Conservation (phyloP, 2,113 vertebrate species). For the Forbesichthys agassizii region DNA sequence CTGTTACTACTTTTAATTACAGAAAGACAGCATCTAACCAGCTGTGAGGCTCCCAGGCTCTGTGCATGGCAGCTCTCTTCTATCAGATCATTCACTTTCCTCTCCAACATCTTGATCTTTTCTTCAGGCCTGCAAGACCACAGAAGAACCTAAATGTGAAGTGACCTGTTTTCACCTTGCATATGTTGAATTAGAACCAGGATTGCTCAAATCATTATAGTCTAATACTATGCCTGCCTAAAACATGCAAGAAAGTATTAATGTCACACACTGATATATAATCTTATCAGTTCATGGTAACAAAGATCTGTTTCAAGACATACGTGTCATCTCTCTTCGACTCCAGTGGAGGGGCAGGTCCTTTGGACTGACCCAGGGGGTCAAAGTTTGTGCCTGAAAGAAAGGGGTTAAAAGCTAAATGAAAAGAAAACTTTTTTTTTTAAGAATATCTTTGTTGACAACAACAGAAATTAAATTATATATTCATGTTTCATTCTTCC, state of each 20-base stretch:
- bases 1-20: background rate
- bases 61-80: constrained; percentile 95
- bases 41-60: constrained; percentile 84
- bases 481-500: background rate
- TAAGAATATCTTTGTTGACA: background rate
- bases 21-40: constrained; percentile 74
- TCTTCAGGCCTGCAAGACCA: constrained; percentile 84
- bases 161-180: background rate
- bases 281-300: background rate
- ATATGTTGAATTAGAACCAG: too few relatives aligned
- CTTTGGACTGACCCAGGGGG: constrained; percentile 87
- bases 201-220: too few relatives aligned
- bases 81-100: constrained; percentile 92
- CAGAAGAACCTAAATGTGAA: background rate
- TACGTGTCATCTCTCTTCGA: constrained; percentile 90
- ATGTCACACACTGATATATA: background rate
- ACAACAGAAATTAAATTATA: constrained; percentile 12
- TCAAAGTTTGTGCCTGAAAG: constrained; percentile 88
- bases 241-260: background rate
- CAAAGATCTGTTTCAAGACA: constrained; percentile 29
- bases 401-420: constrained; percentile 1
- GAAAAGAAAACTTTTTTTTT: too few relatives aligned
- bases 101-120: constrained; percentile 93
- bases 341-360: constrained; percentile 89
- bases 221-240: too few relatives aligned